A percentile compares a stretch with the other conserved stretches of the same genome.
These are phyloP conservation scores for Aspidoscelis tigris DNA, from an alignment of 2,113 vertebrate species.

Conservation along the genomic window DNA sequence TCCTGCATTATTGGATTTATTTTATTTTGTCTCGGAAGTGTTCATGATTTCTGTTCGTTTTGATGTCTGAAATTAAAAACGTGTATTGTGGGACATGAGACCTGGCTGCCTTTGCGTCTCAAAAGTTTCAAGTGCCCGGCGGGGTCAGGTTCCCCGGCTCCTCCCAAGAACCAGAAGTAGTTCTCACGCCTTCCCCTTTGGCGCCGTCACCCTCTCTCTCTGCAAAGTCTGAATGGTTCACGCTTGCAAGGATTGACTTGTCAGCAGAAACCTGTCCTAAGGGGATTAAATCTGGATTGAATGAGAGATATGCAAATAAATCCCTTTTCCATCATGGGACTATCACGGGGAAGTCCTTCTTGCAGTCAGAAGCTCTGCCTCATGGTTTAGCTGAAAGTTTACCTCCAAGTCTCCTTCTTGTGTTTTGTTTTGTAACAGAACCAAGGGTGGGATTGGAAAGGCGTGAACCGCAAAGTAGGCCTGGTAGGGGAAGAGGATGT, in stretches of 20 bases:
- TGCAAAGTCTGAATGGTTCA: not conserved
- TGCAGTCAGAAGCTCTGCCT: not conserved
- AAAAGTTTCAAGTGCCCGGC: not conserved
- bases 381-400: not conserved
- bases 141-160: rapidly evolving
- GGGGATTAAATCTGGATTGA: too few species aligned
- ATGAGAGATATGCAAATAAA: too few species aligned
- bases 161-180: not conserved
- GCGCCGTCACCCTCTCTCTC: not conserved
- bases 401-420: too few species aligned
- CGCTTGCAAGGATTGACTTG: rapidly evolving
- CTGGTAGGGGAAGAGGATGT: too few species aligned
- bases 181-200: not conserved
- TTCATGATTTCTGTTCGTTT: not conserved
- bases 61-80: not conserved
- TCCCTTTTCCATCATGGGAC: too few species aligned
- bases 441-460: not conserved
- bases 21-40: not conserved
- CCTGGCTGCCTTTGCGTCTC: not conserved
- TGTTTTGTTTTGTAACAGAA: not conserved
- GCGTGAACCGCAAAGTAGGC: not conserved
- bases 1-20: not conserved
- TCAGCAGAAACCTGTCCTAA: too few species aligned
- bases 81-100: not conserved
- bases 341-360: not conserved